phyloP scores from a whole-genome alignment of 1,140 invertebrate species.

The Monochamus saltuarius region DNA sequence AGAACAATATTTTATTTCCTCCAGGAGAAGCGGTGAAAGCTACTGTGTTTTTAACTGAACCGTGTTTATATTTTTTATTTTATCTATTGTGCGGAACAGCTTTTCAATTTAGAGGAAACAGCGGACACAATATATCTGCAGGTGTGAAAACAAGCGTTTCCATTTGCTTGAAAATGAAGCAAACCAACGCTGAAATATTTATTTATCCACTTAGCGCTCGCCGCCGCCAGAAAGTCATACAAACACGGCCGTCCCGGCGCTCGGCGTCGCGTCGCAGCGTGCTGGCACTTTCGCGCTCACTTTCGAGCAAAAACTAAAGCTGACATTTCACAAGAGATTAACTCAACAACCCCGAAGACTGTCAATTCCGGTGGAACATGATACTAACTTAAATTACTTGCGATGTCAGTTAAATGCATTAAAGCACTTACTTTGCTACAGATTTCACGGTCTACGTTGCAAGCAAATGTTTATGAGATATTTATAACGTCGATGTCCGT shows the following conservation, averaged over 20 bases:
- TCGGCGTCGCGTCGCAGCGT: not conserved
- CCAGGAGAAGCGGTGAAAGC: no score
- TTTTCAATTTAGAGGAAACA: conserved; percentile 29
- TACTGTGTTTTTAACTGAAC: conserved; percentile 10
- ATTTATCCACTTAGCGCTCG: conserved; percentile 38
- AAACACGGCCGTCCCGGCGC: conserved; percentile 4
- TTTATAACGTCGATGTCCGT: no score
- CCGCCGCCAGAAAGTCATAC: conserved; percentile 28
- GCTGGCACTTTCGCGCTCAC: conserved; percentile 17
- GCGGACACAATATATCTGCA: conserved; percentile 28
- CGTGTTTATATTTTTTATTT: conserved; percentile 12
- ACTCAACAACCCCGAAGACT: conserved; percentile 25
- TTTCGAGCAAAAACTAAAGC: conserved; percentile 23
- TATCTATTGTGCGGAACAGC: conserved; percentile 20
- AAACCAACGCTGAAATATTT: conserved; percentile 37
- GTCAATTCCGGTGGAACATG: conserved; percentile 28
- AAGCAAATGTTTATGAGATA: no score
- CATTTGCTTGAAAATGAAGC: conserved; percentile 34
- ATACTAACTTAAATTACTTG: conserved; percentile 30
- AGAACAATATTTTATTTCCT: conserved; percentile 4
- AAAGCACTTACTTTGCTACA: not conserved
- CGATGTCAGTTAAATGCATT: conserved; percentile 6
- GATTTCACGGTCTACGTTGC: no score
- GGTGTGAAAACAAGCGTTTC: conserved; percentile 35
- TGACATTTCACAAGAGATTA: conserved; percentile 32